These are phyloP conservation scores for Dysmachus trigonus DNA, from an alignment of 2,888 invertebrate genomes.

Conservation along the genomic window DNA sequence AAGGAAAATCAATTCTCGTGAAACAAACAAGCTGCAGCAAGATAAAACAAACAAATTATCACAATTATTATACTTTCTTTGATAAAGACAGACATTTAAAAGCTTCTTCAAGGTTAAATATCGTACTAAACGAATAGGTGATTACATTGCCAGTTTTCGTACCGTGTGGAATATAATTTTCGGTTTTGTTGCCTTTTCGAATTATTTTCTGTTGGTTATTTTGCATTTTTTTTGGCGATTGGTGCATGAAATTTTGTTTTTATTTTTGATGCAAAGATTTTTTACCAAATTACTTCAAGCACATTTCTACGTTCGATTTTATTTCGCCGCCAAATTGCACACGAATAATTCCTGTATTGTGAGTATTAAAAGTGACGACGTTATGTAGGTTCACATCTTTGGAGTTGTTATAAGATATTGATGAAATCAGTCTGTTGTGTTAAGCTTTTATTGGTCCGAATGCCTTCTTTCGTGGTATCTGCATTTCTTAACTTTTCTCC, in stretches of 20 bases:
- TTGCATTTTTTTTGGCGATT: background rate
- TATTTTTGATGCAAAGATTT: background rate
- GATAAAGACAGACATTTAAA: constrained; percentile 17
- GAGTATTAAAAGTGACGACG: background rate
- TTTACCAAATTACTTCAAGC: background rate
- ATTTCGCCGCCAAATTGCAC: background rate
- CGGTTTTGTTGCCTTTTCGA: background rate
- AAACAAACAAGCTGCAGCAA: constrained; percentile 31
- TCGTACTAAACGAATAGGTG: constrained; percentile 20
- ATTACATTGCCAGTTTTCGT: background rate
- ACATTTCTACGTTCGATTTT: background rate
- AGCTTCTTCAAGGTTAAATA: constrained; percentile 30
- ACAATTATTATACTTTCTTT: constrained; percentile 20
- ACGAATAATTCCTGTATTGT: background rate
- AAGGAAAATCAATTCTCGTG: constrained; percentile 51
- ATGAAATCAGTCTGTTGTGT: background rate
- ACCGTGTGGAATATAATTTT: background rate
- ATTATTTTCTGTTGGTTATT: constrained; percentile 13
- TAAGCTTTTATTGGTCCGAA: background rate
- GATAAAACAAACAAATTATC: constrained; percentile 1
- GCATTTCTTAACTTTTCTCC: no score
- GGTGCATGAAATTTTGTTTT: constrained; percentile 12
- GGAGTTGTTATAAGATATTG: background rate
- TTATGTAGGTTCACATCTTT: background rate
- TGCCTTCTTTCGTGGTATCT: background rate